Percentiles rank a stretch among this genome's conserved stretches.
These are phyloP conservation scores for Coracias cyanogaster DNA, from an alignment of 2,797 vertebrate genomes.

Conservation along the genomic window DNA sequence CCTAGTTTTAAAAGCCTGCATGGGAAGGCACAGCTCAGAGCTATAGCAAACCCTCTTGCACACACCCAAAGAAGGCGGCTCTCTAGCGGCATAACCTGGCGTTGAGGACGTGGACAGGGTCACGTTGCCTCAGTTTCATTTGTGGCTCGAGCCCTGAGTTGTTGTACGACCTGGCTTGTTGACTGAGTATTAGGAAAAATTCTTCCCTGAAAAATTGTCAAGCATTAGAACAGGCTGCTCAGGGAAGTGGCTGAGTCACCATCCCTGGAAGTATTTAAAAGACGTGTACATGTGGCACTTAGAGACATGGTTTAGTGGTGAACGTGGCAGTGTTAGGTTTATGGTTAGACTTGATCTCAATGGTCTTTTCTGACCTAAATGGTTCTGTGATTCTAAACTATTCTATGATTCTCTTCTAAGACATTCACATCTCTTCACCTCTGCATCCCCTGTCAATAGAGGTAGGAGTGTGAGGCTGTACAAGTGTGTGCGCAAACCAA, in stretches of 20 bases:
- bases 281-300: fast-evolving
- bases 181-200: not conserved
- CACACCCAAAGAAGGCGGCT: not conserved
- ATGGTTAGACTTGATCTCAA: not conserved
- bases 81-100: not conserved
- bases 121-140: not conserved
- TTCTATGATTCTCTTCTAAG: not conserved
- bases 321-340: not conserved
- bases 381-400: not conserved
- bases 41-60: not conserved
- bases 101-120: not conserved
- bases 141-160: not conserved
- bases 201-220: not conserved
- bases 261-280: not conserved
- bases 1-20: not conserved
- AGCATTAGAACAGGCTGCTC: not conserved
- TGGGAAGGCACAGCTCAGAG: not conserved
- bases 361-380: not conserved
- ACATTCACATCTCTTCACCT: not conserved
- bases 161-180: not conserved
- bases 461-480: not conserved
- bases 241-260: not conserved
- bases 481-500: not conserved
- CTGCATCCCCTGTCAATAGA: not conserved
- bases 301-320: not conserved